Percentiles rank a stretch among this genome's conserved stretches.
These are phyloP conservation scores for Hypercompe scribonia DNA, from an alignment of 2,888 invertebrate genomes.

Conservation along the genomic window DNA sequence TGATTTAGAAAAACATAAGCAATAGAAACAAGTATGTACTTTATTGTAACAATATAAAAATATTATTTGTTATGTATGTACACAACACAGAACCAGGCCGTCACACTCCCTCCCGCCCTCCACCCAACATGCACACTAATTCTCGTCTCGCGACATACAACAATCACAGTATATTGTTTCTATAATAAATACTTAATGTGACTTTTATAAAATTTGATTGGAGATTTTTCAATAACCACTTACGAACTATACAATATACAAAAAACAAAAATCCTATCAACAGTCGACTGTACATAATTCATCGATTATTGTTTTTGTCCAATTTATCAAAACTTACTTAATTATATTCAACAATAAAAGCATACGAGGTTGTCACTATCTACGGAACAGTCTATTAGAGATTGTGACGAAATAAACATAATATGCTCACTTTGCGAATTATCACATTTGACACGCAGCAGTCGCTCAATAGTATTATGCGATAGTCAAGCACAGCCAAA, in stretches of 20 bases:
- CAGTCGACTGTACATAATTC: constrained; percentile 65
- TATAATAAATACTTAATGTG: constrained; percentile 77
- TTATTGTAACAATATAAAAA: constrained; percentile 85
- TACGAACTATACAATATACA: constrained; percentile 81
- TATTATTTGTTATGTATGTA: constrained; percentile 75
- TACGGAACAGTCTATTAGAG: constrained; percentile 59
- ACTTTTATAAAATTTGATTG: constrained; percentile 66
- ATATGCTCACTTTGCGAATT: constrained; percentile 58
- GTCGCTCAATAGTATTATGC: constrained; percentile 39
- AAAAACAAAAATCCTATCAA: constrained; percentile 74
- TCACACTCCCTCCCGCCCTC: constrained; percentile 8
- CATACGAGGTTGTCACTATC: constrained; percentile 64
- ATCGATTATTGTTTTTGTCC: constrained; percentile 71
- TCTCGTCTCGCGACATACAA: constrained; percentile 50
- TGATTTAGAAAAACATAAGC: constrained; percentile 75
- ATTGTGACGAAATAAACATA: constrained; percentile 43
- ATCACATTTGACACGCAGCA: constrained; percentile 52
- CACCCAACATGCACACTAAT: constrained; percentile 1
- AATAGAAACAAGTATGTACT: constrained; percentile 79
- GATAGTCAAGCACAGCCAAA: constrained; percentile 50
- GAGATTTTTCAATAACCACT: constrained; percentile 77
- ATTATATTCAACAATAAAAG: constrained; percentile 77
- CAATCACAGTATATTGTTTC: constrained; percentile 78
- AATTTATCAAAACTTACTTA: constrained; percentile 65
- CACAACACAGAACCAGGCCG: constrained; percentile 21